phyloP scores from a whole-genome alignment of 2,113 vertebrate species.

The Okapia johnstoni region DNA sequence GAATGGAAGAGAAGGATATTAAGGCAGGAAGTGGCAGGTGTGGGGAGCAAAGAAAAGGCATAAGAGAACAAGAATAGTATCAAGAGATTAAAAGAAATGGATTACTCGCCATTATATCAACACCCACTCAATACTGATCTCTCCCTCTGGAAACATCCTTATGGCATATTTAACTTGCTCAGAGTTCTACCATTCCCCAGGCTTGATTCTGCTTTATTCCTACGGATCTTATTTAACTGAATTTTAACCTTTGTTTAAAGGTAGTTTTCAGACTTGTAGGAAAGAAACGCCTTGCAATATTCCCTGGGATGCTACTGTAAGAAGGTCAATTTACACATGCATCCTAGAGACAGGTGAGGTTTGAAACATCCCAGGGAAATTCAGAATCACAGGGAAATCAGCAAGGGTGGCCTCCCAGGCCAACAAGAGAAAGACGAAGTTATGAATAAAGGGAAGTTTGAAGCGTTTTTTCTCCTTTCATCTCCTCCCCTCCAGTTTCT shows the following conservation, averaged over 20 bases:
- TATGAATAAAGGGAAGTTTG: neutral
- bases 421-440: neutral
- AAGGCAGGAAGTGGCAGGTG: neutral
- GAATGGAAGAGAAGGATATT: rapidly evolving
- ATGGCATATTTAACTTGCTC: neutral
- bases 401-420: neutral
- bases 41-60: neutral
- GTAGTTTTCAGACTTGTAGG: neutral
- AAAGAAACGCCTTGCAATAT: neutral
- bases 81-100: neutral
- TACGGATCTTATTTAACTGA: neutral
- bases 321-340: neutral
- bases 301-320: neutral
- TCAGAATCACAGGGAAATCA: neutral
- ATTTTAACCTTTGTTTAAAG: constrained; percentile 37
- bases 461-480: neutral
- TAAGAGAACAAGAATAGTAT: neutral
- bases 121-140: neutral
- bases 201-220: neutral
- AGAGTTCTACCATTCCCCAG: neutral
- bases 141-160: neutral
- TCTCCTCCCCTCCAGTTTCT: constrained; percentile 44
- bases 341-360: neutral
- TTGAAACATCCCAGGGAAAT: constrained; percentile 22
- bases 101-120: neutral